Percentiles rank a stretch among this genome's conserved stretches.
Evolutionary conservation across 2,888 invertebrate genomes (phyloP).

Genomic region (Trisateles emortualis): DNA sequence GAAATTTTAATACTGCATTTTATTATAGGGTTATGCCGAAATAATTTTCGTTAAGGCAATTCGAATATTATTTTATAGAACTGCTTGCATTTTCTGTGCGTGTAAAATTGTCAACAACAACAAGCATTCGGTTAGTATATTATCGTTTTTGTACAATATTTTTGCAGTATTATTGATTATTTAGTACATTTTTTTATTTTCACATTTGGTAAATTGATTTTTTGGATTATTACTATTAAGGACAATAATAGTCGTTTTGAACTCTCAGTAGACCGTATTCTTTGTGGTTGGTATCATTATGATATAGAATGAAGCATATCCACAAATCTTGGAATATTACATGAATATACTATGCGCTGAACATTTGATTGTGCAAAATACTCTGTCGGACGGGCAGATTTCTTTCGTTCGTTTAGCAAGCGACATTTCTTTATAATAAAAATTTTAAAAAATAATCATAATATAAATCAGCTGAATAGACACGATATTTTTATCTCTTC

Average conservation of each 20-base stretch:
- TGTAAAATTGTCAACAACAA: conserved; percentile 3
- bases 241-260: not conserved
- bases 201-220: not conserved
- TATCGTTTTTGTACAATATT: conserved; percentile 12
- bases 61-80: conserved; percentile 2
- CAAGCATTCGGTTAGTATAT: conserved; percentile 13
- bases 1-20: conserved; percentile 61
- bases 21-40: conserved; percentile 31
- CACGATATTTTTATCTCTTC: too few relatives aligned
- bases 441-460: too few relatives aligned
- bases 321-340: too few relatives aligned
- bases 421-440: too few relatives aligned
- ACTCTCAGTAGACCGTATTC: too few relatives aligned
- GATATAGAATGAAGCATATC: too few relatives aligned
- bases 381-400: too few relatives aligned
- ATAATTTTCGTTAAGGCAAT: conserved; percentile 6
- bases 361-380: too few relatives aligned
- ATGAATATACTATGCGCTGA: too few relatives aligned
- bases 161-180: conserved; percentile 1
- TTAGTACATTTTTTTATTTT: not conserved
- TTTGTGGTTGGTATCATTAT: too few relatives aligned
- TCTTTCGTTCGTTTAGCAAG: too few relatives aligned
- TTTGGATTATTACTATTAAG: not conserved
- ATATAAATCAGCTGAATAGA: too few relatives aligned
- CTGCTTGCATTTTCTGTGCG: conserved; percentile 6